Evolutionary conservation across 2,888 invertebrate genomes (phyloP).

Genomic region (Strigamia crassipes): DNA sequence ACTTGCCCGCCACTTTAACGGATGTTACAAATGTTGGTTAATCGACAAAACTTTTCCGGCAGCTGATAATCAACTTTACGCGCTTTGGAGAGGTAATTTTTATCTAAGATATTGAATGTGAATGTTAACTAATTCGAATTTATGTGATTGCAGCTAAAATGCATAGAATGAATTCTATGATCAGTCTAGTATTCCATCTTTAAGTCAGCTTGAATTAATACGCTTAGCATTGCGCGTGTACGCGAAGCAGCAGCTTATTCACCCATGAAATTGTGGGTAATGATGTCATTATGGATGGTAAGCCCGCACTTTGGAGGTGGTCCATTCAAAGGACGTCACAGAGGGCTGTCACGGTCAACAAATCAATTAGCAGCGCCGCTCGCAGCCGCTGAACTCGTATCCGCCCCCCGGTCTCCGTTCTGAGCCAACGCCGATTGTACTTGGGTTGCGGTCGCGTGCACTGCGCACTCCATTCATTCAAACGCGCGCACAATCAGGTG

Average conservation of each 20-base stretch:
- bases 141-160: neutral
- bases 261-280: constrained; percentile 10
- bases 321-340: neutral
- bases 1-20: no score
- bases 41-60: no score
- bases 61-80: no score
- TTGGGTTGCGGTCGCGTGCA: neutral
- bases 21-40: no score
- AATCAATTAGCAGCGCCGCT: constrained; percentile 10
- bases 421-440: constrained; percentile 1
- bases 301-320: constrained; percentile 10
- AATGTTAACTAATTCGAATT: no score
- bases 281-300: constrained; percentile 10
- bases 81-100: no score
- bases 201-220: neutral
- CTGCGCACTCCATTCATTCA: neutral
- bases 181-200: neutral
- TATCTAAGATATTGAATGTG: no score
- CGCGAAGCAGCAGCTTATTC: constrained; percentile 1
- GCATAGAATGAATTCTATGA: neutral
- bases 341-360: constrained; percentile 4
- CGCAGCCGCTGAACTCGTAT: constrained; percentile 10
- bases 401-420: constrained; percentile 3
- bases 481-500: constrained; percentile 1
- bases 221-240: constrained; percentile 10